Evolutionary conservation across 2,888 invertebrate species (phyloP).

Genomic region (Hirtodrosophila trivittata): DNA sequence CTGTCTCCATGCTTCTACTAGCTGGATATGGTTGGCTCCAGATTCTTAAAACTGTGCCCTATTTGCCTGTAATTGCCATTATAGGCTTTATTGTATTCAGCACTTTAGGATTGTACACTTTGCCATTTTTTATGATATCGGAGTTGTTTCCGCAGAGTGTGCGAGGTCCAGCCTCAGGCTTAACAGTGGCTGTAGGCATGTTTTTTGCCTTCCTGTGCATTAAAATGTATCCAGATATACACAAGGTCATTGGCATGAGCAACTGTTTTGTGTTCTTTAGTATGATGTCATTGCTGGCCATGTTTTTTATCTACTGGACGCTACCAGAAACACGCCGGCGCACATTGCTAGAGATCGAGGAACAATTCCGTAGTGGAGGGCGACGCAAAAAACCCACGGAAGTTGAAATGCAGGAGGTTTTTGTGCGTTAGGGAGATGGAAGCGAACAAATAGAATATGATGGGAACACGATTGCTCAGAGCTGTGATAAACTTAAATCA

Average conservation of each 20-base stretch:
- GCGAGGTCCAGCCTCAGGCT: conserved; percentile 88
- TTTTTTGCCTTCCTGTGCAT: conserved; percentile 87
- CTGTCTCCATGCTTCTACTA: conserved; percentile 86
- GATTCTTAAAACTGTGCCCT: conserved; percentile 64
- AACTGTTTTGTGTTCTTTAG: conserved; percentile 88
- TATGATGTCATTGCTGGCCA: conserved; percentile 86
- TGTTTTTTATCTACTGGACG: conserved; percentile 86
- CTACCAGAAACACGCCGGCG: conserved; percentile 89
- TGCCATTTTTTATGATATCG: conserved; percentile 91
- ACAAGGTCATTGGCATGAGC: conserved; percentile 85
- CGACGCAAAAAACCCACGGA: conserved; percentile 27
- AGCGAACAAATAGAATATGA: neutral
- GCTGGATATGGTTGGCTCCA: conserved; percentile 84
- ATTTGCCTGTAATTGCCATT: conserved; percentile 77
- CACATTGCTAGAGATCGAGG: conserved; percentile 88
- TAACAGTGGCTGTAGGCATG: conserved; percentile 88
- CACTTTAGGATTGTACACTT: conserved; percentile 85
- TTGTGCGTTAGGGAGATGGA: conserved; percentile 16
- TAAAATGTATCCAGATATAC: conserved; percentile 87
- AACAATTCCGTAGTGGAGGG: conserved; percentile 77
- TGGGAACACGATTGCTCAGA: conserved; percentile 25
- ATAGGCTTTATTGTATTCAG: conserved; percentile 84
- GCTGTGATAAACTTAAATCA: conserved; percentile 55
- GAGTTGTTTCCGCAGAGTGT: conserved; percentile 88
- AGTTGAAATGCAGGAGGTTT: conserved; percentile 74